Base-by-base conservation (phyloP, 1,140 invertebrate genomes). In the Ephestia elutella region DNA sequence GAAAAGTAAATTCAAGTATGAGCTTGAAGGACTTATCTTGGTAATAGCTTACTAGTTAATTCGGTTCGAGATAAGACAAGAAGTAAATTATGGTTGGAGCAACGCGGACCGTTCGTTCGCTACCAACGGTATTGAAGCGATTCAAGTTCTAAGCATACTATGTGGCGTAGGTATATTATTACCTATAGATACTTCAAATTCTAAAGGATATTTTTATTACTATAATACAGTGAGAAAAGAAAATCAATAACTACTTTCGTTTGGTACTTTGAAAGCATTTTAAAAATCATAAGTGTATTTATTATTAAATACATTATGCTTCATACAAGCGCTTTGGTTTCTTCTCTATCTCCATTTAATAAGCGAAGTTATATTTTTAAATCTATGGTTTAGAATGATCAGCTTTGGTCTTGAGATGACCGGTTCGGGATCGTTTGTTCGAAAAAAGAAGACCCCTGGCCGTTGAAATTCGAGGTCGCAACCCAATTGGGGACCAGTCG, bases 401-500 rank as follows among this genome's bases (percentile, higher is more conserved):
- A 32, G 9, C 11, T 10, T 32, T 10, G 3, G 9, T 5, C 30
- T 32, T 11, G 54, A 75, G 60, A 56, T 62, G 72, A 83, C 81
- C 83, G 83, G 83, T 86, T 86, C 69, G 50, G 21, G 71, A 71
- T 66, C 68, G 71, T 72, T 73, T 69, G 70, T 75, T 68, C 70
- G 69, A 75, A 74, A 80, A 83, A 83, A 81, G 71, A 86, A 75
- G 70, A 68, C 65, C 71, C 70, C 69, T 71, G 72, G 67, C 71
- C 61, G 71, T 77, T 77, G 76, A 74, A 68, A 79, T 83, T 86
- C 80, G 83, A 86, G 83, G 83, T 76, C 83, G 70, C 63, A 83
- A 84, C 83, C 83, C 80, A 86, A 86, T 78, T 86, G 80, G 72
- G n/a, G 76, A 78, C 73, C 78, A 76, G 75, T 76, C 77, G 71